These are phyloP conservation scores for zebrafish (Danio rerio) DNA, from an alignment of 2,113 vertebrate species.

Conservation along the genomic window GRCz12tu NC_133185.1:26043001-26043500, in stretches of 20 bases:
- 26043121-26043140: not conserved
- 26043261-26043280: not conserved
- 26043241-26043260: not conserved
- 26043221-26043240: not conserved
- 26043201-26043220: not conserved
- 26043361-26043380: too few relatives aligned
- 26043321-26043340: not conserved
- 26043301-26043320: not conserved
- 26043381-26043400: too few relatives aligned
- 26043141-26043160: not conserved
- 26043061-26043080: not conserved
- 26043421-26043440: not conserved
- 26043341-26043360: too few relatives aligned
- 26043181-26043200: not conserved
- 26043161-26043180: not conserved
- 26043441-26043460: not conserved
- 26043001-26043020: conserved; percentile 24
- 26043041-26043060: not conserved
- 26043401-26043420: too few relatives aligned
- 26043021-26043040: not conserved
- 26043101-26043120: not conserved
- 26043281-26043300: not conserved
- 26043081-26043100: not conserved
- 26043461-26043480: too few relatives aligned
- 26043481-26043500: too few relatives aligned